A percentile compares a stretch with the other conserved stretches of the same genome.
These are phyloP conservation scores for Sebastes matsubarae DNA, from an alignment of 2,797 vertebrate genomes.

Conservation along the genomic window DNA sequence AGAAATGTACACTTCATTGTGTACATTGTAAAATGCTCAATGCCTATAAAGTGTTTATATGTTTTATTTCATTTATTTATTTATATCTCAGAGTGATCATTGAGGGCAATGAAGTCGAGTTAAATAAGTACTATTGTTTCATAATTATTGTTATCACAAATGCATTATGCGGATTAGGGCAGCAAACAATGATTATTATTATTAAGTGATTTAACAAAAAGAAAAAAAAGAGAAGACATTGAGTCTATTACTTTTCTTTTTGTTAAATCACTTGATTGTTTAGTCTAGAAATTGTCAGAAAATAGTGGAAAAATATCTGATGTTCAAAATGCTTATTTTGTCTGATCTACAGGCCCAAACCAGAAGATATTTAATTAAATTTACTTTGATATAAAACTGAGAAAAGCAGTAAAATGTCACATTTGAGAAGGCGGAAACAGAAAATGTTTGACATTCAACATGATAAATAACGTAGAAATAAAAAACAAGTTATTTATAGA, in stretches of 20 bases:
- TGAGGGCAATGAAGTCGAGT: no score
- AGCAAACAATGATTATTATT: background rate
- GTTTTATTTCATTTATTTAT: background rate
- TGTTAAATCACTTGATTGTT: background rate
- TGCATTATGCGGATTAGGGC: background rate
- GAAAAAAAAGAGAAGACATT: background rate
- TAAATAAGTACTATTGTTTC: no score
- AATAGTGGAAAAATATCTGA: background rate
- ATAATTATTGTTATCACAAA: background rate
- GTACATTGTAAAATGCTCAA: background rate
- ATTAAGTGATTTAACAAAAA: no score
- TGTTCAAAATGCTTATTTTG: background rate
- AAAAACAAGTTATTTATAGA: background rate
- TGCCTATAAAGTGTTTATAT: background rate
- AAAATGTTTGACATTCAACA: background rate
- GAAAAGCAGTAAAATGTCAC: background rate
- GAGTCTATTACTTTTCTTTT: background rate
- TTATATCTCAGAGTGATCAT: no score
- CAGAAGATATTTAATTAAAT: background rate
- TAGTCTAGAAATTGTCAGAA: background rate
- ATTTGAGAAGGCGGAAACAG: background rate
- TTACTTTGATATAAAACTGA: background rate
- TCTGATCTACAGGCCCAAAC: background rate
- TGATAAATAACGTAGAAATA: background rate
- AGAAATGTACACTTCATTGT: background rate